Evolutionary conservation across 2,888 invertebrate genomes (phyloP), one percentile per base, ranked within the genome.

Genomic region (Gortyna flavago): DNA sequence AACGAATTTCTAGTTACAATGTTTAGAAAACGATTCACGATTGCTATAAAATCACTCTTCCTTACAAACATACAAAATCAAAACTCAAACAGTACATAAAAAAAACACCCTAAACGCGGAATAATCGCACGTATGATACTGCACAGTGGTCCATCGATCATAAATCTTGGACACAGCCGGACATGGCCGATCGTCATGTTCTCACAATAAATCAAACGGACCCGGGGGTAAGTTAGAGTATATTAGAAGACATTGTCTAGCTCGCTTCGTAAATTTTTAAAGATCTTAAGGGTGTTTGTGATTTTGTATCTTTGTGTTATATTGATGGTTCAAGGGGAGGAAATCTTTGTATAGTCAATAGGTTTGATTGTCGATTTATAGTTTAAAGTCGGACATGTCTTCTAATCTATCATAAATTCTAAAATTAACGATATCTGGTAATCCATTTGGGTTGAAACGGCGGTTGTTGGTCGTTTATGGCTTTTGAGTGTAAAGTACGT

Each of bases 161-260:
- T 94, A 91, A 91, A 92, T 91, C 91, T 87, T 83, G 88, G 90
- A 87, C 90, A 89, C 87, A 86, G 88, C 85, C 88, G 90, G 88
- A 90, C 89, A 85, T 89, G 84, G 87, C 81, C 88, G 81, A 85
- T 86, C 89, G 91, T 93, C 95, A 94, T 95, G 95, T 95, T 95
- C 95, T 75, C 95, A 95, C 94, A 89, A 96, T 95, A 95, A 95
- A 95, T 96, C 95, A 95, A 79, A 91, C 83, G 86, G 89, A 87
- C 89, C 89, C 62, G 2, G 13, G 77, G 84, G 85, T 76, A 72
- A 2, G 13, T 59, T 66, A 13, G 54, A 76, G 82, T 87, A 88
- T 91, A 93, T 93, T 91, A 91, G 89, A 83, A 89, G 70, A 90
- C 90, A 83, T 87, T 88, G 83, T 85, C 67, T 73, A 54, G 48